Evolutionary conservation across 2,113 vertebrate species (phyloP), one percentile per base, ranked within the genome.

Genomic region (Microtus montanus): DNA sequence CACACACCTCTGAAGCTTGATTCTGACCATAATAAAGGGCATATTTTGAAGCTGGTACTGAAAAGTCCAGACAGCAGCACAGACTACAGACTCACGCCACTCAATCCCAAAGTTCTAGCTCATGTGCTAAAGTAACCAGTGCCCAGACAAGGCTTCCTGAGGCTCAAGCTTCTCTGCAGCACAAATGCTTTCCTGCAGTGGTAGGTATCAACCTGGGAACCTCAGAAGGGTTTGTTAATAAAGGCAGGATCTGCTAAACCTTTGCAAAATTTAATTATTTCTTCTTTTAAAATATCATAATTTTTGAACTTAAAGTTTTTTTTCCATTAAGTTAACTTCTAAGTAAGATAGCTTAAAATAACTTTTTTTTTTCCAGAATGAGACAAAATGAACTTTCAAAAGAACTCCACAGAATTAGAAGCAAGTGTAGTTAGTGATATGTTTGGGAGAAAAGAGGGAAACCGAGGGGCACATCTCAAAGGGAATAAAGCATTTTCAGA

Each of bases 1-100:
- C 91, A 98, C 97, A 98, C 97, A 98, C 98, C 97, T 97, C 98
- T 97, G 98, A 98, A 97, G 98, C 97, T 98, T 98, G 97, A 98
- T 98, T 97, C 98, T 95, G 96, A 97, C 96, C 98, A 98, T 97
- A 98, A 98, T 97, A 97, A 98, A 98, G 96, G 98, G 97, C 96
- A 95, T 97, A 97, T 98, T 98, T 98, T 96, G 95, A 93, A 97
- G 96, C 93, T 97, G 95, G 96, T 97, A 88, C 54, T 96, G 94
- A 98, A 98, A 98, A 98, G 94, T 97, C 93, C 96, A 97, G 98
- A 98, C 97, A 98, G 97, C 97, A 94, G 97, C 86, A 96, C 80
- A 86, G 95, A 95, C 44, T 38, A 35, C 20, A 97, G 92, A 90
- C 92, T 96, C 95, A 70, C 70, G 93, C 95, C 14, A 7, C 79